Evolutionary conservation across 2,888 invertebrate genomes (phyloP).

Genomic region (Ariolimax columbianus): DNA sequence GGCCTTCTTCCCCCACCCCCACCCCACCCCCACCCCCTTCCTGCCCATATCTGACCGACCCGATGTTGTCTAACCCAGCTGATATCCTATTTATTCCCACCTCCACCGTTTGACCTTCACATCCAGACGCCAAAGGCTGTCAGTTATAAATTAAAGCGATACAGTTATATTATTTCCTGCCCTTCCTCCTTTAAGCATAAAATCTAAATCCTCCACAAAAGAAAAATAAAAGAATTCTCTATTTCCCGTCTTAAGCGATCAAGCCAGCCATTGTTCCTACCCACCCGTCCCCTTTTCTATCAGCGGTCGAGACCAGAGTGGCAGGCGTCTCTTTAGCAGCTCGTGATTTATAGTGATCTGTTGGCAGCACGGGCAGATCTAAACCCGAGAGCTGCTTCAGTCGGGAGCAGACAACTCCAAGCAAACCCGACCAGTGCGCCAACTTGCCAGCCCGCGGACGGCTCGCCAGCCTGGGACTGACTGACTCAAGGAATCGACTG

Average conservation of each 20-base stretch:
- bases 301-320: constrained; percentile 43
- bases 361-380: constrained; percentile 46
- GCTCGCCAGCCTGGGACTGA: constrained; percentile 29
- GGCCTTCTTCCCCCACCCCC: too few species aligned
- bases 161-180: constrained; percentile 1
- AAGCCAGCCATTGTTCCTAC: constrained; percentile 38
- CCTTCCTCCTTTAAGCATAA: constrained; percentile 1
- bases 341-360: constrained; percentile 49
- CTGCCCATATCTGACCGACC: too few species aligned
- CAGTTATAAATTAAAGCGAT: constrained; percentile 1
- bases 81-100: neutral
- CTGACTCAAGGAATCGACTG: constrained; percentile 25
- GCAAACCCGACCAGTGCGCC: constrained; percentile 28
- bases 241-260: constrained; percentile 28
- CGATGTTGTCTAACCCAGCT: too few species aligned
- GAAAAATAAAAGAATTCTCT: constrained; percentile 1
- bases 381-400: constrained; percentile 31
- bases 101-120: neutral
- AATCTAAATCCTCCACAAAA: neutral
- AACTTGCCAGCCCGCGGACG: constrained; percentile 21
- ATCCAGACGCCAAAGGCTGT: neutral
- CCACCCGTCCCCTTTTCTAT: constrained; percentile 37
- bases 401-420: constrained; percentile 16
- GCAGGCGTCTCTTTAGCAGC: constrained; percentile 45
- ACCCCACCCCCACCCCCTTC: too few species aligned